Evolutionary conservation across 2,113 vertebrate species (phyloP).

Genomic region (Oxyruncus cristatus): DNA sequence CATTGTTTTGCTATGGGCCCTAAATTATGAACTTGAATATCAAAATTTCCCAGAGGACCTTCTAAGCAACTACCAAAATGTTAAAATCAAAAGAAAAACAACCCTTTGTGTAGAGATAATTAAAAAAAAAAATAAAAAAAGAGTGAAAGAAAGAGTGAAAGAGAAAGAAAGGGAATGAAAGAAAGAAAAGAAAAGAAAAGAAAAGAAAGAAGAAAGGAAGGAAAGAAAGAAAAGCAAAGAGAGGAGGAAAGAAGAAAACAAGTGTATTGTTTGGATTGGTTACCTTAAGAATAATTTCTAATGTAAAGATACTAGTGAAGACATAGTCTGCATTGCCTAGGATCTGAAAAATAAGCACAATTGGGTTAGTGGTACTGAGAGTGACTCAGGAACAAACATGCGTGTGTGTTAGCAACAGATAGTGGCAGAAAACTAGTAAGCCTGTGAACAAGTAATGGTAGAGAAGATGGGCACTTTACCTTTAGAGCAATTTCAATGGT

Average conservation of each 20-base stretch:
- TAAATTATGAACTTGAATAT: neutral
- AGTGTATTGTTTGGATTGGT: constrained; percentile 66
- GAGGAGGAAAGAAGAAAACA: neutral
- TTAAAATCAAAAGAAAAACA: constrained; percentile 19
- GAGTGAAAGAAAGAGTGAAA: neutral
- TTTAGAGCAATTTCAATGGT: constrained; percentile 87
- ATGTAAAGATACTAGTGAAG: constrained; percentile 99
- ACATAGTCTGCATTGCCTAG: constrained; percentile 99
- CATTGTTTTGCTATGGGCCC: neutral
- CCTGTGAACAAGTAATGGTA: neutral
- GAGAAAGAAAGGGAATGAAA: neutral
- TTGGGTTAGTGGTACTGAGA: constrained; percentile 70
- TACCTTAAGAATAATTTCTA: constrained; percentile 99
- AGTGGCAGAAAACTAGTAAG: constrained; percentile 51
- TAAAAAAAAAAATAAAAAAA: neutral
- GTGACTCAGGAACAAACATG: constrained; percentile 60
- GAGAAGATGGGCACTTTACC: constrained; percentile 72
- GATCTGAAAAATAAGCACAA: constrained; percentile 90
- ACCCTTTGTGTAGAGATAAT: neutral
- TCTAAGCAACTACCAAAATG: neutral
- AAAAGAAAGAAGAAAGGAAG: neutral
- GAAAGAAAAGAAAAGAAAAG: neutral
- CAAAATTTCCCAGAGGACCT: neutral
- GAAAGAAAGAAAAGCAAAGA: neutral
- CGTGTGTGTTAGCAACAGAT: constrained; percentile 70